Evolutionary conservation across 2,113 vertebrate genomes (phyloP).

Genomic region (Gymnobelideus leadbeateri): DNA sequence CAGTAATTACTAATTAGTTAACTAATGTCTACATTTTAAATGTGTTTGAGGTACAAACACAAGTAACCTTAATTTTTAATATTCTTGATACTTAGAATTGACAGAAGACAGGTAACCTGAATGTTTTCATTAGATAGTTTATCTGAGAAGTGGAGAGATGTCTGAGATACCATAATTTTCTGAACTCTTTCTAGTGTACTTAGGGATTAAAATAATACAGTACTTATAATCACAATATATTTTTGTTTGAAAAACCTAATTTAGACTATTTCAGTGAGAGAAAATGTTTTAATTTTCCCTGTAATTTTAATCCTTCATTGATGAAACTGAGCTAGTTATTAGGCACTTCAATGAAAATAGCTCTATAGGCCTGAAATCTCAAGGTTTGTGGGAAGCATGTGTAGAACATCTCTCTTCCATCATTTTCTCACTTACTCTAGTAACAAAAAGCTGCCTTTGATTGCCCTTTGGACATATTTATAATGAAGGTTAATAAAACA

Average conservation of each 20-base stretch:
- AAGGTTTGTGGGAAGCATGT: not conserved
- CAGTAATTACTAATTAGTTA: conserved; percentile 17
- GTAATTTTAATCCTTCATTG: conserved; percentile 34
- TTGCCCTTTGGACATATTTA: conserved; percentile 24
- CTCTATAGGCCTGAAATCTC: not conserved
- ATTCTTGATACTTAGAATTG: not conserved
- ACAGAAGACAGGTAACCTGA: not conserved
- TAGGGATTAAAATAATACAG: conserved; percentile 17
- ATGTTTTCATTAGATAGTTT: conserved; percentile 11
- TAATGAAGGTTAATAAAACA: not conserved
- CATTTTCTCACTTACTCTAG: conserved; percentile 19
- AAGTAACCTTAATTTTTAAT: not conserved
- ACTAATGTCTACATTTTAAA: not conserved
- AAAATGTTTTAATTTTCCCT: not conserved
- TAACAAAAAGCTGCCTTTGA: conserved; percentile 35
- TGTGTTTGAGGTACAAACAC: not conserved
- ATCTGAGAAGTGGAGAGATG: not conserved
- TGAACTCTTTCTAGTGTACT: conserved; percentile 7
- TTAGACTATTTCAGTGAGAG: not conserved
- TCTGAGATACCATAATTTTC: conserved; percentile 14
- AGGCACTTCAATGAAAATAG: not conserved
- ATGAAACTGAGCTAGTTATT: conserved; percentile 52
- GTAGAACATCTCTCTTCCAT: not conserved
- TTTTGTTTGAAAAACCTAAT: not conserved
- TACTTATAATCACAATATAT: not conserved